Conservation (phyloP, 1,140 invertebrate genomes). For the Trichoplusia ni region DNA sequence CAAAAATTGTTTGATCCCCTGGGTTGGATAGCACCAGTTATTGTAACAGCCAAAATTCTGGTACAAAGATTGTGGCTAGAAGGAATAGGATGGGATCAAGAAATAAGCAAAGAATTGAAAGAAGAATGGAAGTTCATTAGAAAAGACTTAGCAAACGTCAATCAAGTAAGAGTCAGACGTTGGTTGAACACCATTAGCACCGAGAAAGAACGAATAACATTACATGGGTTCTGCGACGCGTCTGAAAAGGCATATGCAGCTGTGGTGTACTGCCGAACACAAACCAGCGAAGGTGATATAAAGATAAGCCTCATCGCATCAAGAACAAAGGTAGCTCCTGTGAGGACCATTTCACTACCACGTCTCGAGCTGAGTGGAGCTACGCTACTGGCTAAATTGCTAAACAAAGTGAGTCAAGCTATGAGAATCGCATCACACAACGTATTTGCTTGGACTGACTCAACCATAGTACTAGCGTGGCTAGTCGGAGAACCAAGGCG, state of each 20-base stretch:
- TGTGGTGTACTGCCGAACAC: constrained; percentile 40
- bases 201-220: constrained; percentile 31
- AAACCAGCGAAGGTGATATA: constrained; percentile 14
- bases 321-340: constrained; percentile 39
- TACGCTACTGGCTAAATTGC: constrained; percentile 56
- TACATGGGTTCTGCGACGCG: constrained; percentile 58
- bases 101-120: constrained; percentile 32
- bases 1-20: constrained; percentile 55
- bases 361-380: constrained; percentile 76
- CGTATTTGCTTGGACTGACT: constrained; percentile 67
- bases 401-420: constrained; percentile 42
- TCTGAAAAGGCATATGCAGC: constrained; percentile 43
- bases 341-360: constrained; percentile 65
- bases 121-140: constrained; percentile 46
- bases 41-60: constrained; percentile 53
- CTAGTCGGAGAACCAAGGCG: constrained; percentile 39
- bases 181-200: constrained; percentile 37
- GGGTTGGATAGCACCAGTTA: constrained; percentile 53
- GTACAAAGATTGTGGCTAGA: constrained; percentile 58
- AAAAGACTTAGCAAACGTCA: constrained; percentile 37
- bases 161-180: constrained; percentile 39
- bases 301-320: constrained; percentile 34
- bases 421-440: constrained; percentile 32
- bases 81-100: constrained; percentile 53
- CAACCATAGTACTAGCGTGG: constrained; percentile 66